These are phyloP conservation scores for Xylota sylvarum DNA, from an alignment of 2,888 invertebrate genomes.

Conservation along the genomic window DNA sequence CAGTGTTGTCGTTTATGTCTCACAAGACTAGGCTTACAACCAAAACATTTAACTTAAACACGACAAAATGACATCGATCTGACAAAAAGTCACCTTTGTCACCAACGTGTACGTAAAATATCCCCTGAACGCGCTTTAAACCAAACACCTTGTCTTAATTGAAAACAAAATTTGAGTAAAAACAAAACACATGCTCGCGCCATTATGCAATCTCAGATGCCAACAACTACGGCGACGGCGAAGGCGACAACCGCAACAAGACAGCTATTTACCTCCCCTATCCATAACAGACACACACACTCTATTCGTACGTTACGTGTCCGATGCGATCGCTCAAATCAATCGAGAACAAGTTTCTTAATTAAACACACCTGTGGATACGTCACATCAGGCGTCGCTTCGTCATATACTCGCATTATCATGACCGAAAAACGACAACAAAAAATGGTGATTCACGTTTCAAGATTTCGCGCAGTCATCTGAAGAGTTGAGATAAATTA, in stretches of 20 bases:
- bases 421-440: slow-evolving; percentile 4
- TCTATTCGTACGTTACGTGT: slow-evolving; percentile 26
- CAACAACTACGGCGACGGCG: slow-evolving; percentile 43
- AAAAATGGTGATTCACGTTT: slow-evolving; percentile 64
- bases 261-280: slow-evolving; percentile 58
- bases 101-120: slow-evolving; percentile 51
- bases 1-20: slow-evolving; percentile 36
- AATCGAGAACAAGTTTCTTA: slow-evolving; percentile 70
- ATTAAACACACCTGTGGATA: slow-evolving; percentile 72
- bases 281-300: slow-evolving; percentile 30
- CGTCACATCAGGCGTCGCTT: slow-evolving; percentile 59
- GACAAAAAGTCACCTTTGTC: slow-evolving; percentile 55
- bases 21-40: slow-evolving; percentile 3
- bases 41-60: slow-evolving; percentile 61
- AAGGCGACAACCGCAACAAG: slow-evolving; percentile 62
- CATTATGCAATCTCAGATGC: slow-evolving; percentile 67
- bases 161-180: slow-evolving; percentile 9
- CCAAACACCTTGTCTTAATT: slow-evolving; percentile 57
- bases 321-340: slow-evolving; percentile 65
- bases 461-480: slow-evolving; percentile 39
- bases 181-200: slow-evolving; percentile 42
- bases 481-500: slow-evolving; percentile 23
- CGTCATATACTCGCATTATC: slow-evolving; percentile 10
- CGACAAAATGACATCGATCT: slow-evolving; percentile 68
- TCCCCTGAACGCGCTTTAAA: slow-evolving; percentile 45